Evolutionary conservation across 2,888 invertebrate genomes (phyloP).

Genomic region (Cepaea hortensis): DNA sequence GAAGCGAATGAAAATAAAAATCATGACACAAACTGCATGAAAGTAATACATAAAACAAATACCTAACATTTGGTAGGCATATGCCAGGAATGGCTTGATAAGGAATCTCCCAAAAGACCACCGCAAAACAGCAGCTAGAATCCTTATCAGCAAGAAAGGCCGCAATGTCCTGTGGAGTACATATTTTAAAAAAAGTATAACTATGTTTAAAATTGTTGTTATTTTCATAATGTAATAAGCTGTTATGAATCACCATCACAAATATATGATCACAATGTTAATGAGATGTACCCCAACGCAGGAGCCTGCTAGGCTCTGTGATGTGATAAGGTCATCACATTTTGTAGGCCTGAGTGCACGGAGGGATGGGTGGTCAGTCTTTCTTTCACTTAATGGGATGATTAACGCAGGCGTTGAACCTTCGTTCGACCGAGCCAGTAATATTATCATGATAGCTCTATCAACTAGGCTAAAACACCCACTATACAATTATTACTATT

Average conservation of each 20-base stretch:
- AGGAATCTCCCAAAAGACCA: slow-evolving; percentile 8
- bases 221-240: neutral
- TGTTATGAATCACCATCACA: too few relatives aligned
- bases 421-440: too few relatives aligned
- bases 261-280: too few relatives aligned
- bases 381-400: too few relatives aligned
- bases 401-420: too few relatives aligned
- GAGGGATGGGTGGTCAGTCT: too few relatives aligned
- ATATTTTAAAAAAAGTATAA: neutral
- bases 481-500: neutral
- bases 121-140: neutral
- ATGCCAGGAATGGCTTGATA: neutral
- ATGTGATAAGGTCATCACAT: too few relatives aligned
- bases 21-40: neutral
- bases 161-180: neutral
- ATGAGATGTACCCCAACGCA: too few relatives aligned
- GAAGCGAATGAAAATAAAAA: too few relatives aligned
- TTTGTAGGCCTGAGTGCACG: too few relatives aligned
- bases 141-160: slow-evolving; percentile 7
- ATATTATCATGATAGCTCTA: neutral
- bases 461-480: neutral
- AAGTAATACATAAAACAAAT: neutral
- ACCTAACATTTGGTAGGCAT: neutral
- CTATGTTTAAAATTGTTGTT: neutral
- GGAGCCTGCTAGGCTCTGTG: too few relatives aligned